Evolutionary conservation across 2,113 vertebrate species (phyloP).

Genomic region (Vulpes ferrilata): DNA sequence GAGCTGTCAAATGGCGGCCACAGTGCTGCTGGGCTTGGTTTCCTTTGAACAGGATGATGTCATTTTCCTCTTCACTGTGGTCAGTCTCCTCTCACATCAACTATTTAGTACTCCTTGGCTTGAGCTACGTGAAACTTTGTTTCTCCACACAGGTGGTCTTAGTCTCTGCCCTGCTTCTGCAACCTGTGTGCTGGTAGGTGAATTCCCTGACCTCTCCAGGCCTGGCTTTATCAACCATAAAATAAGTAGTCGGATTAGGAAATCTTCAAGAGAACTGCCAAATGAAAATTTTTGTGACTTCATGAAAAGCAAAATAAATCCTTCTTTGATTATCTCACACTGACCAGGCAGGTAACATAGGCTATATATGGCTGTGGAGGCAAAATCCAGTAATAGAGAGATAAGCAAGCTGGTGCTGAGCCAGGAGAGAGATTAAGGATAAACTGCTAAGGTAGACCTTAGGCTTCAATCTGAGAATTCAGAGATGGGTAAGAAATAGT

Average conservation of each 20-base stretch:
- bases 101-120: background rate
- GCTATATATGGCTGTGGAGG: background rate
- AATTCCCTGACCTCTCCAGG: constrained; percentile 46
- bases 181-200: background rate
- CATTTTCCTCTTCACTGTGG: background rate
- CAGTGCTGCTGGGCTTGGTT: background rate
- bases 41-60: background rate
- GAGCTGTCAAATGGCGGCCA: background rate
- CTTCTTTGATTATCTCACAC: constrained; percentile 66
- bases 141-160: background rate
- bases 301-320: constrained; percentile 67
- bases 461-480: background rate
- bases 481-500: background rate
- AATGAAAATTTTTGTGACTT: constrained; percentile 53
- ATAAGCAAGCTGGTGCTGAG: constrained; percentile 37
- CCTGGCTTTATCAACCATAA: constrained; percentile 45
- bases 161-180: background rate
- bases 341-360: background rate
- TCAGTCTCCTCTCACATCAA: background rate
- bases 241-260: constrained; percentile 50
- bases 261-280: constrained; percentile 20
- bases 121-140: background rate
- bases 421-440: background rate
- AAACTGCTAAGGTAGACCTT: background rate
- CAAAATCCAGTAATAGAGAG: constrained; percentile 46